Conservation (phyloP, 1,140 invertebrate genomes). For the Lithobius niger region DNA sequence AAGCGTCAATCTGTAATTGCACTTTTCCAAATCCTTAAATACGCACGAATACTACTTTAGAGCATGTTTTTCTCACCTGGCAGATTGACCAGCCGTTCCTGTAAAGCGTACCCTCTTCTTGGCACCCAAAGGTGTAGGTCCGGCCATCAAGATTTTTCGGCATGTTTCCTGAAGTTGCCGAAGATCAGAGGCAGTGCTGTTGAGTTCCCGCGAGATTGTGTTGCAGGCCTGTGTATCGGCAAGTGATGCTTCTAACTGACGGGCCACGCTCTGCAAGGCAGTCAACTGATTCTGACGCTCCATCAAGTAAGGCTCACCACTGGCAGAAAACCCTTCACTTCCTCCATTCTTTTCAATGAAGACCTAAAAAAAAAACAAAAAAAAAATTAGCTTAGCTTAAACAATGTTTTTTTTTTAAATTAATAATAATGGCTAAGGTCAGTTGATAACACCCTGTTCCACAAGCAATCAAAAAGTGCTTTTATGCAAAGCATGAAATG, state of each 20-base stretch:
- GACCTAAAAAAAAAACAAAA: background rate
- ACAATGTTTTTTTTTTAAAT: too few relatives aligned
- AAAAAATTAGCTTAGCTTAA: background rate
- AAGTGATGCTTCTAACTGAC: constrained; percentile 48
- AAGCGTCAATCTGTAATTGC: too few relatives aligned
- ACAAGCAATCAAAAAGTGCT: too few relatives aligned
- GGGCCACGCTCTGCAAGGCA: constrained; percentile 46
- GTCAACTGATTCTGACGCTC: constrained; percentile 54
- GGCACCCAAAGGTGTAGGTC: background rate
- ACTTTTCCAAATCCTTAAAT: too few relatives aligned
- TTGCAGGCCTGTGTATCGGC: constrained; percentile 46
- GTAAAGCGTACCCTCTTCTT: background rate
- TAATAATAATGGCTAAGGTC: too few relatives aligned
- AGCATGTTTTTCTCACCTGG: too few relatives aligned
- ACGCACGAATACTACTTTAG: too few relatives aligned
- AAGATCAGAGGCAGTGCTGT: constrained; percentile 13
- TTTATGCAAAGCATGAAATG: too few relatives aligned
- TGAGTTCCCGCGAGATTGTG: constrained; percentile 29
- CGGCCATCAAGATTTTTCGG: background rate
- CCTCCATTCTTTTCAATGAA: too few relatives aligned
- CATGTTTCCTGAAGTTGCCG: constrained; percentile 4
- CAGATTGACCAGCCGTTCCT: background rate
- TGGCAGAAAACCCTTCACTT: background rate
- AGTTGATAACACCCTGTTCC: too few relatives aligned
- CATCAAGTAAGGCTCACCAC: constrained; percentile 25